Evolutionary conservation across 2,113 vertebrate species (phyloP).

Genomic region (Calcarius ornatus): DNA sequence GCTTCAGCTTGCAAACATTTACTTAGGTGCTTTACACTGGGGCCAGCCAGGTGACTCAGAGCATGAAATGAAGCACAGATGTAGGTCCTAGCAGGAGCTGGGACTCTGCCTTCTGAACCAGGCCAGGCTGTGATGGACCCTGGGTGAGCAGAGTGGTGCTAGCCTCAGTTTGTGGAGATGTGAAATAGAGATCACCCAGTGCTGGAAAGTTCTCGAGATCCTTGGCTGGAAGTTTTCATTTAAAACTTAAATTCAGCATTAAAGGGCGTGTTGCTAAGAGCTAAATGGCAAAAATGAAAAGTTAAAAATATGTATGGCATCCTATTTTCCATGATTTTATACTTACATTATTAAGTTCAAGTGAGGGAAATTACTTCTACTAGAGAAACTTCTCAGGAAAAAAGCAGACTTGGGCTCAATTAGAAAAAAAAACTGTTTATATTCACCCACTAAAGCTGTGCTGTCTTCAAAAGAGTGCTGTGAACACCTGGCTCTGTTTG

Average conservation of each 20-base stretch:
- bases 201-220: not conserved
- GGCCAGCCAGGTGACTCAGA: not conserved
- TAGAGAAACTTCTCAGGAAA: not conserved
- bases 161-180: not conserved
- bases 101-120: not conserved
- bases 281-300: not conserved
- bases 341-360: not conserved
- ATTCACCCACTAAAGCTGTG: not conserved
- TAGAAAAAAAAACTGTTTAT: not conserved
- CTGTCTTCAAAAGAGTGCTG: not conserved
- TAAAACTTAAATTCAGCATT: not conserved
- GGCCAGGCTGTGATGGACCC: not conserved
- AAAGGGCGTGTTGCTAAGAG: not conserved
- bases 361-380: not conserved
- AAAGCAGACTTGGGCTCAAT: not conserved
- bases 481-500: not conserved
- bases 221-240: not conserved
- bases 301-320: not conserved
- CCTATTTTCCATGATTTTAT: not conserved
- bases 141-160: not conserved
- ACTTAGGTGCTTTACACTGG: not conserved
- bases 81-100: not conserved
- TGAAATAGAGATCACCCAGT: not conserved
- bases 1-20: conserved; percentile 12
- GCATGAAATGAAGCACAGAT: not conserved